Evolutionary conservation across 2,888 invertebrate genomes (phyloP).

Genomic region (Lissonota sp.): DNA sequence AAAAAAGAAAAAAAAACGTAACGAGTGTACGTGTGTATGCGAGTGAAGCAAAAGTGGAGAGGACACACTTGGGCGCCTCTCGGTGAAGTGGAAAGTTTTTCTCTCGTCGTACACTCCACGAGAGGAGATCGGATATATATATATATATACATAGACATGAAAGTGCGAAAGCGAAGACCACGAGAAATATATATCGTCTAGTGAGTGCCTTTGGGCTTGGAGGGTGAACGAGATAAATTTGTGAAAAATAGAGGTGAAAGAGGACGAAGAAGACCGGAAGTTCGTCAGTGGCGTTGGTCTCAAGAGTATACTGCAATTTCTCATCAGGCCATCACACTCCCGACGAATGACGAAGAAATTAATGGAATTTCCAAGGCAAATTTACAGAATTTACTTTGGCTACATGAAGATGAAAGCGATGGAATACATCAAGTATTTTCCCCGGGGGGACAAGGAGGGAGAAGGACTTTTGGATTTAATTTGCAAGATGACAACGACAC

Average conservation of each 20-base stretch:
- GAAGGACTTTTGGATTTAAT: not conserved
- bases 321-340: slow-evolving; percentile 10
- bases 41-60: slow-evolving; percentile 40
- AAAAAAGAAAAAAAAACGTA: slow-evolving; percentile 41
- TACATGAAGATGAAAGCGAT: slow-evolving; percentile 10
- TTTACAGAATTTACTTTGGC: slow-evolving; percentile 22
- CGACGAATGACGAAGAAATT: slow-evolving; percentile 2
- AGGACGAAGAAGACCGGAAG: slow-evolving; percentile 41
- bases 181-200: slow-evolving; percentile 42
- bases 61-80: slow-evolving; percentile 49
- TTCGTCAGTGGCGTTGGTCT: slow-evolving; percentile 40
- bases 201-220: slow-evolving; percentile 46
- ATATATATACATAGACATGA: slow-evolving; percentile 5
- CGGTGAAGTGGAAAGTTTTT: slow-evolving; percentile 61
- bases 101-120: slow-evolving; percentile 44
- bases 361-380: slow-evolving; percentile 12
- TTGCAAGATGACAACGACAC: not conserved
- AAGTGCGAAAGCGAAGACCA: slow-evolving; percentile 24
- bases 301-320: slow-evolving; percentile 13
- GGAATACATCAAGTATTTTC: slow-evolving; percentile 31
- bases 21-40: slow-evolving; percentile 12
- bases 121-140: slow-evolving; percentile 9
- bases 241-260: slow-evolving; percentile 34
- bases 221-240: slow-evolving; percentile 54
- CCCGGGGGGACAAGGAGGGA: not conserved